Evolutionary conservation across 2,797 vertebrate genomes (phyloP).

Genomic region (Myoxocephalus aenaeus): DNA sequence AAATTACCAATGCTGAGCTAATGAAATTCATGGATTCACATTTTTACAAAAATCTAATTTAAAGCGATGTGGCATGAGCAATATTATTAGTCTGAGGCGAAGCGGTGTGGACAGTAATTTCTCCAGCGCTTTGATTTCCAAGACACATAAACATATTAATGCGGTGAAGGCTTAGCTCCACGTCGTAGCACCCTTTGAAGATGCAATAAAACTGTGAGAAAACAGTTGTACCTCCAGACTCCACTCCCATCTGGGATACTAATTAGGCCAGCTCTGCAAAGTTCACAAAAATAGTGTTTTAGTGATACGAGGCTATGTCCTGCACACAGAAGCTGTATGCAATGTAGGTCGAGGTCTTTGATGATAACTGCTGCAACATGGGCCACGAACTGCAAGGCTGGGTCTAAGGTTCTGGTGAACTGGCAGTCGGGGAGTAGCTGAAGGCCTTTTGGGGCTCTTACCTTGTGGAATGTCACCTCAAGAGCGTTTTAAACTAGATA

Average conservation of each 20-base stretch:
- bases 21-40: conserved; percentile 32
- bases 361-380: neutral
- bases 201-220: conserved; percentile 73
- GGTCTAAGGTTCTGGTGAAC: neutral
- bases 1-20: conserved; percentile 23
- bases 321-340: conserved; percentile 14
- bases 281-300: conserved; percentile 33
- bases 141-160: conserved; percentile 48
- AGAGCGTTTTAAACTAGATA: neutral
- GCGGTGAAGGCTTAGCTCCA: conserved; percentile 38
- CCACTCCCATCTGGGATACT: conserved; percentile 66
- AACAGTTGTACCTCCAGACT: conserved; percentile 63
- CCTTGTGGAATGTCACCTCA: neutral
- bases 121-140: conserved; percentile 46
- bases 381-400: neutral
- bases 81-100: conserved; percentile 36
- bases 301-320: conserved; percentile 13
- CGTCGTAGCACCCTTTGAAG: conserved; percentile 73
- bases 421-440: neutral
- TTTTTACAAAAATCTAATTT: conserved; percentile 24
- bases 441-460: neutral
- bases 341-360: neutral
- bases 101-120: conserved; percentile 11
- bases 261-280: conserved; percentile 73
- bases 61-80: conserved; percentile 17